Base-by-base conservation (phyloP, 1,140 invertebrate genomes). In the Pseudomyrmex sp. region DNA sequence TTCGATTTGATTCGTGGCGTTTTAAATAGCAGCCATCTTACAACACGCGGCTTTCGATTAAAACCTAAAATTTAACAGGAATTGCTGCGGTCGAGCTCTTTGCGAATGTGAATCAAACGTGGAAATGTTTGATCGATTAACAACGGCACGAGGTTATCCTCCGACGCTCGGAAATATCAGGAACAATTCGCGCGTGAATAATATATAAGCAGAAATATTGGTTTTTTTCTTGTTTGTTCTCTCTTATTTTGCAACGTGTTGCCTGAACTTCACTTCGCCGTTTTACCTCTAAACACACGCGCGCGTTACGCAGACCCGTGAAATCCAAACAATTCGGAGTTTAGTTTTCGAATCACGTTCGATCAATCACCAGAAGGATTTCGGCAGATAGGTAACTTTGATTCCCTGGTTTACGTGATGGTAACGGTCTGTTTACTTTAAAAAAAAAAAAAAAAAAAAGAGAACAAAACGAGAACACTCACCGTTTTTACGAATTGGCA, bases 401-500 rank as follows among this genome's bases (percentile, higher is more conserved):
- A 66, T 54, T 70, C 23, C 18, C 59, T 54, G 61, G 35, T 76
- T 65, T 35, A 35, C 3, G 35, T 0, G 26, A 26, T 26, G 35
- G 5, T 35, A 35, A 35, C 35, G 5, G 35, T 35, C 35, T 35
- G 35, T 35, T 35, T 35, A 35, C 5, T 35, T 35, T 35, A 35
- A 35, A 35, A 35, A 35, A 3, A 7, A 35, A 35, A 35, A 35
- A 3, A 7, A 35, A 3, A 35, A 2, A 35, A 35, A 35, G 5
- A 35, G 7, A 15, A 20, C 12, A 2, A 58, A 20, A 46, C 7
- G 18, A 10, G 4, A 35, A 44, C 35, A 66, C 83, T 89, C 59
- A 92, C 92, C 92, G 92, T 92, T 92, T 89, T 92, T 91, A 90
- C 89, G 89, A 92, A 92, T 87, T 85, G 91, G 89, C 88, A 92